Conservation (phyloP, 2,888 invertebrate genomes). For the Epinotia demarniana region DNA sequence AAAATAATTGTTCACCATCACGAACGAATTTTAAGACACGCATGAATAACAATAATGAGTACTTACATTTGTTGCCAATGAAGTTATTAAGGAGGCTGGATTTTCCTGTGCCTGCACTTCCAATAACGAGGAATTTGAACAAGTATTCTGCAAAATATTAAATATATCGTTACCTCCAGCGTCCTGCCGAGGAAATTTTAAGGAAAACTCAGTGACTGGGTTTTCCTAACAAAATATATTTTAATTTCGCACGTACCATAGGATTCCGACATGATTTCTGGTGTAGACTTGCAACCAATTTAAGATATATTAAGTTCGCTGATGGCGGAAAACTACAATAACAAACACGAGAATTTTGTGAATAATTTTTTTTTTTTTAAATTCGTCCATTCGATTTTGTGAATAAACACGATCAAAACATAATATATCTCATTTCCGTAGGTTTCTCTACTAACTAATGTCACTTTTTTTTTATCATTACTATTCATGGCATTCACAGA, state of each 20-base stretch:
- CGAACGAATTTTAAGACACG: slow-evolving; percentile 2
- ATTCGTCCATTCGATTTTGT: too few relatives aligned
- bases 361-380: too few relatives aligned
- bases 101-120: slow-evolving; percentile 93
- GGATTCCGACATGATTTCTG: slow-evolving; percentile 59
- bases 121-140: slow-evolving; percentile 94
- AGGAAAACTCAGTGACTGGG: background rate
- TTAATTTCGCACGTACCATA: slow-evolving; percentile 53
- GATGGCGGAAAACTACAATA: background rate
- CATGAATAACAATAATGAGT: slow-evolving; percentile 16
- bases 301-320: background rate
- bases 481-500: too few relatives aligned
- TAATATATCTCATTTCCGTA: slow-evolving; percentile 5
- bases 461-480: background rate
- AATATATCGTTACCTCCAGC: background rate
- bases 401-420: slow-evolving; percentile 34
- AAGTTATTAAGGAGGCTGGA: slow-evolving; percentile 93
- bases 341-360: slow-evolving; percentile 4
- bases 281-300: background rate
- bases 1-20: background rate
- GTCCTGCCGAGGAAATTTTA: background rate
- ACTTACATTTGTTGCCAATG: slow-evolving; percentile 93
- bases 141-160: slow-evolving; percentile 88
- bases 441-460: background rate
- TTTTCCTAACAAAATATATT: background rate